Evolutionary conservation across 1,140 invertebrate genomes (phyloP), one percentile per base, ranked within the genome.

Genomic region (Bombus picipes): DNA sequence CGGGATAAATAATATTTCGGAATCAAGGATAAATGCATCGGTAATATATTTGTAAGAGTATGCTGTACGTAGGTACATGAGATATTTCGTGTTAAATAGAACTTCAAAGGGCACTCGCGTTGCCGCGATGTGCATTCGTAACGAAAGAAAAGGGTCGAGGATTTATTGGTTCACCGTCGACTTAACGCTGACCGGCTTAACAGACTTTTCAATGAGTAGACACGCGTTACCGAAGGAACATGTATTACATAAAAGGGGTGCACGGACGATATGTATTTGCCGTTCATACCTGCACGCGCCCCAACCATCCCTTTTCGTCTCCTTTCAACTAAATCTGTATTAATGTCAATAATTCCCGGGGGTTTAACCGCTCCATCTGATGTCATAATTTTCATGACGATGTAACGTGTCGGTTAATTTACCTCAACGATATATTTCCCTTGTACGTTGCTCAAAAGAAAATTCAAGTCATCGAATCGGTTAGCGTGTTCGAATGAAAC

Each of bases 291-390:
- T 84, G 77, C 43, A 22, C 75, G 34, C 32, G 65, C 57, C 71
- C 53, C 41, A 34, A 76, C 71, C 53, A 53, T 43, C 74, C 80
- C 53, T 73, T 89, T 78, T 32, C 47, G 22, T 18, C 39, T 68
- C 66, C 68, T 70, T 81, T 15, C 62, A 70, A 39, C 66, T 79
- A 90, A 89, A 87, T 87, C 85, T 68, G 41, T 78, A 78, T 89
- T 87, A 78, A 65, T 32, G 57, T 41, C 59, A 53, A 79, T 77
- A 37, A 68, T 59, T 47, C 77, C 22, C n/a, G 1, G n/a, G 47
- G 53, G 28, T 28, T 22, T 34, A 57, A 43, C 47, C 39, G 78
- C 0, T 70, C 62, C 12, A 28, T 34, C 25, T 37, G 39, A 87
- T 65, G 75, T 72, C 57, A 87, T 85, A 28, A 79, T 85, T 53